These are phyloP conservation scores for Phalacrocorax brasilianus DNA, from an alignment of 2,113 vertebrate genomes.

Conservation along the genomic window DNA sequence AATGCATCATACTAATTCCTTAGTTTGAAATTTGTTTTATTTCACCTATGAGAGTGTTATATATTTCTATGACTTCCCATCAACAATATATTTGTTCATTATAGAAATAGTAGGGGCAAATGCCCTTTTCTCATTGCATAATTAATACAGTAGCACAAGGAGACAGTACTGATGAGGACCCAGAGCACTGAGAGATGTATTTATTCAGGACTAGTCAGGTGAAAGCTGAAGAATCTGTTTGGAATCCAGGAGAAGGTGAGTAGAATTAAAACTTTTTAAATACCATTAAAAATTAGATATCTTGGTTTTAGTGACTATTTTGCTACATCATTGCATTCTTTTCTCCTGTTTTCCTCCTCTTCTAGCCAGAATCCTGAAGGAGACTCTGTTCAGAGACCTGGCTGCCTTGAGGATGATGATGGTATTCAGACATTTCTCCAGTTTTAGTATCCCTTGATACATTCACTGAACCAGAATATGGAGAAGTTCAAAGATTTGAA, in stretches of 20 bases:
- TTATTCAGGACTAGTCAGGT: neutral
- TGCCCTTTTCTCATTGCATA: neutral
- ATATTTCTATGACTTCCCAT: neutral
- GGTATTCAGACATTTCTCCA: slow-evolving; percentile 10
- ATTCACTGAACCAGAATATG: neutral
- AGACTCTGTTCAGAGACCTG: slow-evolving; percentile 12
- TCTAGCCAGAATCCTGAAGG: slow-evolving; percentile 18
- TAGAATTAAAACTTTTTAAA: neutral
- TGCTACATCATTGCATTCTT: slow-evolving; percentile 20
- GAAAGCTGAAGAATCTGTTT: slow-evolving; percentile 39
- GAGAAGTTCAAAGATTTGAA: neutral
- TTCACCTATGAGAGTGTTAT: neutral
- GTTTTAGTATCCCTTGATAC: neutral
- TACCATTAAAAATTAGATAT: neutral
- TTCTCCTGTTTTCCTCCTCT: slow-evolving; percentile 26
- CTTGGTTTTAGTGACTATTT: neutral
- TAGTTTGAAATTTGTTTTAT: neutral
- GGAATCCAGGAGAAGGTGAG: slow-evolving; percentile 31
- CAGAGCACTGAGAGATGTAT: neutral
- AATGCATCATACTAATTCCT: neutral
- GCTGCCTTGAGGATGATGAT: slow-evolving; percentile 6
- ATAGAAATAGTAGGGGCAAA: neutral
- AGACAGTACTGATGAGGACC: neutral
- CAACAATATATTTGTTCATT: neutral
- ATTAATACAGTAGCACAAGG: neutral